Conservation (phyloP, 2,888 invertebrate species). For the Acholoe squamosa region DNA sequence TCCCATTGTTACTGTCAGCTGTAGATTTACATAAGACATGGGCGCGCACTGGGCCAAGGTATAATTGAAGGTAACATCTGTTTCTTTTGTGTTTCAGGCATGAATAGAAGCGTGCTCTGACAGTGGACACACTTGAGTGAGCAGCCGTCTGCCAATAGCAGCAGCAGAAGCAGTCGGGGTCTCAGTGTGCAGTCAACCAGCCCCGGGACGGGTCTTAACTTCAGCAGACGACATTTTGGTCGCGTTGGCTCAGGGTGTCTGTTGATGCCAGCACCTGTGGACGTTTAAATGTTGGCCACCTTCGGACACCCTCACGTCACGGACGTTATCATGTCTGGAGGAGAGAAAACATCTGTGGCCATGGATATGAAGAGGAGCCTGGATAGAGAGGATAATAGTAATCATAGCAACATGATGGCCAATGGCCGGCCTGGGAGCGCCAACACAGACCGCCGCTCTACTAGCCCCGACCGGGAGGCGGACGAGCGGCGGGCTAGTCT, state of each 20-base stretch:
- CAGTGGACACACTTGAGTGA: conserved; percentile 57
- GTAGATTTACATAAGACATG: conserved; percentile 63
- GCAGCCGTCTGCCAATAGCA: conserved; percentile 41
- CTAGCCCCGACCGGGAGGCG: conserved; percentile 30
- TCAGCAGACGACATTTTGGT: conserved; percentile 17
- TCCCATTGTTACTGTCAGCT: conserved; percentile 36
- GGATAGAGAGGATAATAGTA: not conserved
- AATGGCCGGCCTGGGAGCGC: conserved; percentile 13
- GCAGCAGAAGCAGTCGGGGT: conserved; percentile 21
- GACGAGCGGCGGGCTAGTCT: conserved; percentile 26
- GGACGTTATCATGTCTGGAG: conserved; percentile 25
- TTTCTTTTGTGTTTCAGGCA: conserved; percentile 64
- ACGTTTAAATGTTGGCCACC: conserved; percentile 58
- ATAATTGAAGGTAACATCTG: conserved; percentile 66
- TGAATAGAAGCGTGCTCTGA: conserved; percentile 63
- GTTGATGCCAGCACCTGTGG: conserved; percentile 47
- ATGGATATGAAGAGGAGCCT: conserved; percentile 30
- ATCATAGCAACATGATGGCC: conserved; percentile 33
- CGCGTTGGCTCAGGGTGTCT: conserved; percentile 31
- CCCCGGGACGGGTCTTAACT: not conserved
- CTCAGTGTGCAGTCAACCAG: conserved; percentile 27
- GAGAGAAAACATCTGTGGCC: conserved; percentile 17
- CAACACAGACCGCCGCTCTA: not conserved
- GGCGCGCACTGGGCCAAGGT: conserved; percentile 18
- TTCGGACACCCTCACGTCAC: conserved; percentile 15